phyloP scores from a whole-genome alignment of 1,140 invertebrate genomes.

The Drosophila baimaii region DNA sequence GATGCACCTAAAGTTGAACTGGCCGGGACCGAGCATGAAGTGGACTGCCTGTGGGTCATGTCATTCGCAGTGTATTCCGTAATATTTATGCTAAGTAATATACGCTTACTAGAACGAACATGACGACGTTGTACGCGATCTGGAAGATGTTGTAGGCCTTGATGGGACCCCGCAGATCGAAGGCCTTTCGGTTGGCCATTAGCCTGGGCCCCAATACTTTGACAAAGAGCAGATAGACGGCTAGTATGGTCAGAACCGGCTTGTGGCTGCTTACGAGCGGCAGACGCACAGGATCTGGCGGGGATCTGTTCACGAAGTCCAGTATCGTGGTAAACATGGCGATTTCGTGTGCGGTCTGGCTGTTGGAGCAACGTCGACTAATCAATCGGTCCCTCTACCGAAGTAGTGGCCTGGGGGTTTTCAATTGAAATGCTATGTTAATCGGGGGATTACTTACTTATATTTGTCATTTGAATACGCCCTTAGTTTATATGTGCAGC shows the following conservation, averaged over 20 bases:
- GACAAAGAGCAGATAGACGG: conserved; percentile 89
- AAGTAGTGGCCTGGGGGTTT: not conserved
- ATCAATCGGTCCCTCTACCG: not conserved
- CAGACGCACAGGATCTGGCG: conserved; percentile 36
- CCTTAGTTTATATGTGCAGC: not conserved
- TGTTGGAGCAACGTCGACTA: conserved; percentile 7
- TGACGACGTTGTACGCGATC: conserved; percentile 70
- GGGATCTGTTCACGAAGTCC: conserved; percentile 13
- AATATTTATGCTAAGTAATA: not conserved
- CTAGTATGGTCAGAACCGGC: conserved; percentile 88
- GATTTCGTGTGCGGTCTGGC: not conserved
- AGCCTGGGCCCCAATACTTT: conserved; percentile 88
- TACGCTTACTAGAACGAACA: conserved; percentile 31
- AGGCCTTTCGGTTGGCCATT: conserved; percentile 93
- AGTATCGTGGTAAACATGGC: conserved; percentile 43
- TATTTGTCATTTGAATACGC: not conserved
- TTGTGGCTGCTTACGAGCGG: conserved; percentile 90
- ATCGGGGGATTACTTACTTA: not conserved
- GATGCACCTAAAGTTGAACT: conserved; percentile 42
- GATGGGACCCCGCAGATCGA: conserved; percentile 89
- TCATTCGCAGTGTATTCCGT: not conserved
- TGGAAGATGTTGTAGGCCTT: conserved; percentile 92
- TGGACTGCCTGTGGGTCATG: conserved; percentile 9
- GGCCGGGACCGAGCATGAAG: conserved; percentile 22
- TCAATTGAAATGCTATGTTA: conserved; percentile 19